Base-by-base conservation (phyloP, 30 jellyfish, hydroid and myxozoan genomes). In the Clytia hemisphaerica region DNA sequence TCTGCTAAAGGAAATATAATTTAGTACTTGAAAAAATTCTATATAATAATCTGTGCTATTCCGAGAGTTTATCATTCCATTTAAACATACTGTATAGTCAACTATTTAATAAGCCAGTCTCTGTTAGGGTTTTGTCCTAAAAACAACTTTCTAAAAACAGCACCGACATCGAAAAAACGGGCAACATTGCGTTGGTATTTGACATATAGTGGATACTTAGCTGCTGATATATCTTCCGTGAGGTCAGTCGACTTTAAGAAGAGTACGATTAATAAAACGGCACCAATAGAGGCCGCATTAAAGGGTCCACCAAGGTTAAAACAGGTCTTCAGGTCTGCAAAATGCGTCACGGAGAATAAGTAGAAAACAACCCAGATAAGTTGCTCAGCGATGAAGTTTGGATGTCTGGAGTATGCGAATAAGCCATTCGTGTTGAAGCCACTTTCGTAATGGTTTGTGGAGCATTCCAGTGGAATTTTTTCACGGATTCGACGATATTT, bases 351-450 rank as follows among this genome's bases (percentile, higher is more conserved):
- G n/a, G n/a, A n/a, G 33, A 58, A 58, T 4, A 4, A 2, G 55
- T 58, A 58, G 71, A 58, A 58, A 24, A 58, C 2, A 22, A 58
- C 44, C 71, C 71, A 58, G 14, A 58, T 58, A 4, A 18, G 6
- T 29, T 58, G 71, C 44, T 58, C 71, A 18, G 46, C 25, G 30
- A 26, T 58, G 55, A 58, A 58, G 30, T 58, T 58, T 19, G 71
- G 71, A 34, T 58, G 71, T 18, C 71, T 38, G 2, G 71, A 58
- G 14, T 58, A 58, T 19, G 71, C 25, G 30, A 58, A 58, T 4
- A 58, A 29, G 2, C 55, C 71, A 3, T 26, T 3, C 14, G 71
- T 58, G 19, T 19, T 29, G 30, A 58, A 58, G 19, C 71, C 71
- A 22, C 25, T 22, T 18, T 58, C 71, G 54, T 58, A 58, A 58